Conservation (phyloP, 2,113 vertebrate genomes). For the Gnathonemus longibarbis region DNA sequence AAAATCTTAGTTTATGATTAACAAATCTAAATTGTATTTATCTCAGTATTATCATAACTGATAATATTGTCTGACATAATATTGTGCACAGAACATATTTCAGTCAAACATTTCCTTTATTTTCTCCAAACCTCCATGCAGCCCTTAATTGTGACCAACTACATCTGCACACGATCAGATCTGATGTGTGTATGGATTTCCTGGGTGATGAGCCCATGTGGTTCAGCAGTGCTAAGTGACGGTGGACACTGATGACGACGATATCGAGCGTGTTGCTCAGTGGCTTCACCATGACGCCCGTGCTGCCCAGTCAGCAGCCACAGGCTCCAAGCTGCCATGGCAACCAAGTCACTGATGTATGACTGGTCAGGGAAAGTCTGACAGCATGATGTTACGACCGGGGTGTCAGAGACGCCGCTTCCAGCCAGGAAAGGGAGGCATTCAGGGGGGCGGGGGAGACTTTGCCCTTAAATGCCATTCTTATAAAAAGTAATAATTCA, state of each 20-base stretch:
- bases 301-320: conserved; percentile 30
- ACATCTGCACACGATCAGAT: background rate
- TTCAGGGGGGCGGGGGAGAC: background rate
- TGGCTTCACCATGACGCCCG: background rate
- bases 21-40: conserved; percentile 41
- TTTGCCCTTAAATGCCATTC: background rate
- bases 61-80: conserved; percentile 22
- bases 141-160: background rate
- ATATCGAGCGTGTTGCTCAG: background rate
- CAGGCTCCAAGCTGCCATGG: conserved; percentile 51
- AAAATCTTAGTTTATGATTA: conserved; percentile 27
- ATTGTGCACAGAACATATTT: background rate
- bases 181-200: background rate
- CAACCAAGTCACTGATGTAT: conserved; percentile 47
- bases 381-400: conserved; percentile 37
- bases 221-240: background rate
- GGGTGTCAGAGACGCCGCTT: conserved; percentile 14
- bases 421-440: conserved; percentile 23
- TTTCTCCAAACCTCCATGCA: background rate
- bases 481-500: background rate
- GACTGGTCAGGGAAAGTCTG: conserved; percentile 43
- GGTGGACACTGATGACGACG: background rate
- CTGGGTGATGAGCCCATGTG: background rate
- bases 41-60: conserved; percentile 19
- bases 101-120: background rate